A percentile compares a stretch with the other conserved stretches of the same genome.
phyloP scores from a whole-genome alignment of 1,140 invertebrate genomes.

The Dendroctonus valens region DNA sequence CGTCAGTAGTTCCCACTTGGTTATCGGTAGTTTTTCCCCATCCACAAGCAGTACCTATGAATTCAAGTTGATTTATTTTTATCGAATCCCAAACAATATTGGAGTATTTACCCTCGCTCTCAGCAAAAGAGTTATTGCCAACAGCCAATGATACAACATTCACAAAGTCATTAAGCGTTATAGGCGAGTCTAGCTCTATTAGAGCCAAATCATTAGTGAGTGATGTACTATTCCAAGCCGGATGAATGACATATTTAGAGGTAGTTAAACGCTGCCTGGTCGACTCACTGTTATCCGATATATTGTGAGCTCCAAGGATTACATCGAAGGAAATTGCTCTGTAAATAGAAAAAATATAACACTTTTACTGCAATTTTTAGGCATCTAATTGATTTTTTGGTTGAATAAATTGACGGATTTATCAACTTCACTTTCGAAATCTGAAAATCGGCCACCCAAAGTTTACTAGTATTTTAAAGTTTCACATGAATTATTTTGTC shows the following conservation, averaged over 20 bases:
- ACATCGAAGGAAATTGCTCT: conserved; percentile 24
- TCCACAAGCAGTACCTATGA: conserved; percentile 25
- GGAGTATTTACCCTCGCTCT: conserved; percentile 5
- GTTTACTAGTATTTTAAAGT: too few relatives aligned
- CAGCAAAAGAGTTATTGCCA: conserved; percentile 21
- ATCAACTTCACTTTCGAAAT: too few relatives aligned
- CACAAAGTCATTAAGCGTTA: conserved; percentile 21
- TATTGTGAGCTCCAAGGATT: conserved; percentile 29
- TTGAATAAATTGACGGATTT: too few relatives aligned
- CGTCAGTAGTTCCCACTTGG: conserved; percentile 18
- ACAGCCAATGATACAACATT: conserved; percentile 11
- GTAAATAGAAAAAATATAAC: background rate
- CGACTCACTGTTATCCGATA: conserved; percentile 11
- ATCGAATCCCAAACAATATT: background rate
- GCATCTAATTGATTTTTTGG: too few relatives aligned
- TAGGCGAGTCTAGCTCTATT: conserved; percentile 13
- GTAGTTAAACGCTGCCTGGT: conserved; percentile 9
- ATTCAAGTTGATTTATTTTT: background rate
- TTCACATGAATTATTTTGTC: too few relatives aligned
- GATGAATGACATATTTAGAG: conserved; percentile 10
- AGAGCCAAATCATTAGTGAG: conserved; percentile 28
- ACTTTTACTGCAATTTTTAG: too few relatives aligned
- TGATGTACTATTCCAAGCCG: conserved; percentile 10
- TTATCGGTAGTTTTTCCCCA: conserved; percentile 28
- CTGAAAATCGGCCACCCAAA: too few relatives aligned